Evolutionary conservation across 1,140 invertebrate genomes (phyloP).

Genomic region (Ectropis grisescens): DNA sequence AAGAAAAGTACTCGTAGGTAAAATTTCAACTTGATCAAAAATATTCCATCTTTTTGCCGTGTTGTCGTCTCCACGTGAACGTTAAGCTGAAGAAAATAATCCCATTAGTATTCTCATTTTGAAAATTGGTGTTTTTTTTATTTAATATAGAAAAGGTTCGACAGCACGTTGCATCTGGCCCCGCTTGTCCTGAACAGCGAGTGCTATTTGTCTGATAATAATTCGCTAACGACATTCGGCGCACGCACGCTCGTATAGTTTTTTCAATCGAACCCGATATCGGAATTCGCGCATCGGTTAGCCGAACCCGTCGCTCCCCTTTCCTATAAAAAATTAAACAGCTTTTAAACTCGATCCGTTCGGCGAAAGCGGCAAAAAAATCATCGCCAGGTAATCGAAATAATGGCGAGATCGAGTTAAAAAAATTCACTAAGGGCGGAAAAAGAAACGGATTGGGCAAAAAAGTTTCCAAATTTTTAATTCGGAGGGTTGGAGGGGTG

Average conservation of each 20-base stretch:
- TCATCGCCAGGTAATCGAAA: constrained; percentile 65
- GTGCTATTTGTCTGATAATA: constrained; percentile 6
- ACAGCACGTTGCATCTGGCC: too few species aligned
- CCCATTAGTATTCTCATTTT: too few species aligned
- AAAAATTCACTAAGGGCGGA: constrained; percentile 66
- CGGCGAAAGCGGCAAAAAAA: constrained; percentile 40
- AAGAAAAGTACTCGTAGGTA: too few species aligned
- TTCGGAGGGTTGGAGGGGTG: constrained; percentile 27
- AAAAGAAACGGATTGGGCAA: constrained; percentile 63
- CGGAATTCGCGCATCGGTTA: constrained; percentile 63
- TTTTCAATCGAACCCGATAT: constrained; percentile 53
- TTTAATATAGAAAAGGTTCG: too few species aligned
- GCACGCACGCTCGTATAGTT: constrained; percentile 19
- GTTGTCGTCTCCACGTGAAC: too few species aligned
- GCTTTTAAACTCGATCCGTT: constrained; percentile 52
- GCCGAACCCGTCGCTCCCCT: constrained; percentile 52
- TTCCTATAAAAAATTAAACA: constrained; percentile 60
- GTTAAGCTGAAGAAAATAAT: too few species aligned
- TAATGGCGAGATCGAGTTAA: constrained; percentile 55
- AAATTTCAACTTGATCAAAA: too few species aligned
- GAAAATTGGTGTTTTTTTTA: too few species aligned
- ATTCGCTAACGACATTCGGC: constrained; percentile 7
- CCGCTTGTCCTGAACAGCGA: constrained; percentile 1
- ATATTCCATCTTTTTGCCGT: too few species aligned
- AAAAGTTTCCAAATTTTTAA: constrained; percentile 60